These are phyloP conservation scores for Pardalotus punctatus DNA, from an alignment of 2,113 vertebrate genomes.

Conservation along the genomic window DNA sequence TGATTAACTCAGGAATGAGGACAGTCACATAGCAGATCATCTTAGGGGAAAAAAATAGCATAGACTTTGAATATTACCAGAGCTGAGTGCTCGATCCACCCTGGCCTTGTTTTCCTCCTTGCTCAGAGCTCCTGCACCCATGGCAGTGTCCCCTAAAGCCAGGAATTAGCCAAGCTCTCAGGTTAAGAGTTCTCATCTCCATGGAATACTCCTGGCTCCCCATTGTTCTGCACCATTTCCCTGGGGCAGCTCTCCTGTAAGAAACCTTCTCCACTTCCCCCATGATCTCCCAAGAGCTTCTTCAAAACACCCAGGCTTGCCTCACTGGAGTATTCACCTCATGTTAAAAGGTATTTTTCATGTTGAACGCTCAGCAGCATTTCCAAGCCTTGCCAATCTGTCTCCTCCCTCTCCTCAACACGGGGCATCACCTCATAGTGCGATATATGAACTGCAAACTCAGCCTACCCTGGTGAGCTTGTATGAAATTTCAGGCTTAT, in stretches of 20 bases:
- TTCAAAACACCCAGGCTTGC: neutral
- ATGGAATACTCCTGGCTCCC: rapidly evolving
- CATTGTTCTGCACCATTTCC: rapidly evolving
- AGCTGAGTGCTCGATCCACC: neutral
- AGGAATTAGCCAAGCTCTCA: neutral
- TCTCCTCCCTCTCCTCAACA: neutral
- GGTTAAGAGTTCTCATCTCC: neutral
- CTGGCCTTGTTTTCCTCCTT: neutral
- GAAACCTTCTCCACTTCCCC: rapidly evolving
- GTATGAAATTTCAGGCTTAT: neutral
- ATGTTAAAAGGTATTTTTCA: neutral
- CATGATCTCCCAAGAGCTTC: neutral
- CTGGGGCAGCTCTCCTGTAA: neutral
- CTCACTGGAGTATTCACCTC: neutral
- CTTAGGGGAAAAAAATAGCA: rapidly evolving
- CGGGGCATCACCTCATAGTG: neutral
- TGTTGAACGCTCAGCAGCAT: neutral
- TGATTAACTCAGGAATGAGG: neutral
- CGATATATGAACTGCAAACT: neutral
- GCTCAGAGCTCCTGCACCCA: neutral
- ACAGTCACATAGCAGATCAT: neutral
- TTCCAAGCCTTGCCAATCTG: neutral
- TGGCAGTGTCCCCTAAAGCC: neutral
- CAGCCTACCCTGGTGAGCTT: rapidly evolving
- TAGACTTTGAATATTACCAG: neutral